Conservation (phyloP, 2,113 vertebrate genomes). For the Oryzias curvinotus region DNA sequence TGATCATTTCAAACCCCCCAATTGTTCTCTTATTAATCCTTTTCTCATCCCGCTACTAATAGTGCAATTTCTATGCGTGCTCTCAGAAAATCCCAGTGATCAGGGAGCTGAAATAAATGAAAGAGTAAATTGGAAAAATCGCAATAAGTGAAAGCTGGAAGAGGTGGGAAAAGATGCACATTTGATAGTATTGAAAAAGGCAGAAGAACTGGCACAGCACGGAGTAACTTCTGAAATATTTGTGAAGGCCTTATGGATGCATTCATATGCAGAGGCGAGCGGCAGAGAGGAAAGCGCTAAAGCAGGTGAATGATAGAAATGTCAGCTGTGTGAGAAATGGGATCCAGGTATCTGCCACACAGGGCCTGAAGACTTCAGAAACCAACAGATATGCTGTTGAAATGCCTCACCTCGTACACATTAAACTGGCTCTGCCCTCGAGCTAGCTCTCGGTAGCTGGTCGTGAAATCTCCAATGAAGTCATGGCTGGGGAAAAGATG, state of each 20-base stretch:
- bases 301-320: constrained; percentile 33
- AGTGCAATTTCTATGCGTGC: constrained; percentile 32
- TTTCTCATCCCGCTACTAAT: constrained; percentile 39
- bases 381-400: constrained; percentile 2
- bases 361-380: constrained; percentile 20
- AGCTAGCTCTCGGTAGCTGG: constrained; percentile 94
- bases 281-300: constrained; percentile 1
- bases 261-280: not conserved
- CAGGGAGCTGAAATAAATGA: constrained; percentile 35
- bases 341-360: not conserved
- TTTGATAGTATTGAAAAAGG: constrained; percentile 3
- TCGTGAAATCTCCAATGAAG: constrained; percentile 97
- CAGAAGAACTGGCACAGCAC: constrained; percentile 16
- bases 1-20: constrained; percentile 42
- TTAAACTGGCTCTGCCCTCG: constrained; percentile 93
- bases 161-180: not conserved
- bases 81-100: constrained; percentile 29
- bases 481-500: constrained; percentile 81
- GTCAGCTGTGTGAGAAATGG: constrained; percentile 21
- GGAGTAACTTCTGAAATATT: constrained; percentile 26
- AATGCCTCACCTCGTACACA: constrained; percentile 88
- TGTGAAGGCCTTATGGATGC: constrained; percentile 15
- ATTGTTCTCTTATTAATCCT: constrained; percentile 53
- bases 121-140: constrained; percentile 10
- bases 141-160: constrained; percentile 15